Conservation (phyloP, 2,888 invertebrate species). For the Tridacna crocea region DNA sequence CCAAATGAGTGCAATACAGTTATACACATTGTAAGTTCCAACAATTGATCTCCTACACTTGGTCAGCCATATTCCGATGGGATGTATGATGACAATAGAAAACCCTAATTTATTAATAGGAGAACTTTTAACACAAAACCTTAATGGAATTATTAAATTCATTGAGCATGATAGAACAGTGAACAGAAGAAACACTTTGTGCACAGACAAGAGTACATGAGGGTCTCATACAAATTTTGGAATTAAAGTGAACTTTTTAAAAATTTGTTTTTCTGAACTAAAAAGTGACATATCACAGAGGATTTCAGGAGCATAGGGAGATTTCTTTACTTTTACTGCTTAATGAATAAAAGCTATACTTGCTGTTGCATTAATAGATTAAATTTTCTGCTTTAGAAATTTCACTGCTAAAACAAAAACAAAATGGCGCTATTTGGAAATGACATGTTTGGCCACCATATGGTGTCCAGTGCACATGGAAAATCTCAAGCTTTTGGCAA, state of each 20-base stretch:
- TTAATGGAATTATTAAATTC: background rate
- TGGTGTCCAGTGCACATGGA: constrained; percentile 25
- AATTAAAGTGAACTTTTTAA: too few relatives aligned
- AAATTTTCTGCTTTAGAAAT: too few relatives aligned
- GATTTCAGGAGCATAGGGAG: too few relatives aligned
- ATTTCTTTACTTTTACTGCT: too few relatives aligned
- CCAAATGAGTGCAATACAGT: constrained; percentile 1
- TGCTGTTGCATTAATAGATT: too few relatives aligned
- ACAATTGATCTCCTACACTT: constrained; percentile 6
- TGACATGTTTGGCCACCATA: constrained; percentile 57
- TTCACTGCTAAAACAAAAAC: background rate
- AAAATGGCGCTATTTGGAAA: constrained; percentile 54
- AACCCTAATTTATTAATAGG: constrained; percentile 12
- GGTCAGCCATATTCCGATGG: background rate
- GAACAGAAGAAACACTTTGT: background rate
- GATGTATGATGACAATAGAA: background rate
- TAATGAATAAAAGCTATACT: too few relatives aligned
- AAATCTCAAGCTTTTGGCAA: constrained; percentile 24
- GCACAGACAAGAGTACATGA: too few relatives aligned
- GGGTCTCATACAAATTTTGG: too few relatives aligned
- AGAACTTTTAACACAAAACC: constrained; percentile 13
- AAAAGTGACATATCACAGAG: too few relatives aligned
- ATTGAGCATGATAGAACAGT: background rate
- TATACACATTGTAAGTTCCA: background rate
- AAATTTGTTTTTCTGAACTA: too few relatives aligned